These are phyloP conservation scores for Buphagus erythrorhynchus DNA, from an alignment of 2,797 vertebrate genomes.

Conservation along the genomic window DNA sequence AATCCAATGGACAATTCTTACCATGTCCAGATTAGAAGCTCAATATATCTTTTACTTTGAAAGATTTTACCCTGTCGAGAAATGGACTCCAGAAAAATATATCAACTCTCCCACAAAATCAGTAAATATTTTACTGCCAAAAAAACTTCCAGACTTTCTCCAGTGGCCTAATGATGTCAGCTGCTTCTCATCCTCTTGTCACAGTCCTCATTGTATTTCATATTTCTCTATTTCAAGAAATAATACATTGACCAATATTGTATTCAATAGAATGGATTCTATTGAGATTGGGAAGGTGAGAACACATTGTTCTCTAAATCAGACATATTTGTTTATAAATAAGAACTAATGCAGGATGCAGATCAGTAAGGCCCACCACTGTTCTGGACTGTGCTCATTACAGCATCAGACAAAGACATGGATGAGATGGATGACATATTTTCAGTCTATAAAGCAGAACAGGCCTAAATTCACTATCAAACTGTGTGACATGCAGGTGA, in stretches of 20 bases:
- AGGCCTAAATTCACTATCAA: background rate
- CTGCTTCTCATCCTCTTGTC: background rate
- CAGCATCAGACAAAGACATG: background rate
- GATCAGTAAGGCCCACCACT: background rate
- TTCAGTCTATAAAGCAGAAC: background rate
- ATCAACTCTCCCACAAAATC: background rate
- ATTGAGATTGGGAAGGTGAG: background rate
- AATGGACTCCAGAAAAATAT: background rate
- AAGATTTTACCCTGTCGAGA: background rate
- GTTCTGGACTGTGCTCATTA: background rate
- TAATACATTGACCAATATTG: background rate
- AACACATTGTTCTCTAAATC: background rate
- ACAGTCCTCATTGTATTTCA: background rate
- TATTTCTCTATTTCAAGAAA: background rate
- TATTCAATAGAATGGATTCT: background rate
- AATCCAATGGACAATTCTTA: background rate
- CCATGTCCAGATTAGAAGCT: background rate
- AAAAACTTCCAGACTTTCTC: background rate
- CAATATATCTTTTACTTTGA: background rate
- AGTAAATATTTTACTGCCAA: background rate
- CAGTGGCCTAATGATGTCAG: background rate
- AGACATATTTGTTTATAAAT: background rate
- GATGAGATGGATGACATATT: background rate
- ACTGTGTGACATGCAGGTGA: accelerated
- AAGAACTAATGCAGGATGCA: background rate